Percentiles rank a stretch among this genome's conserved stretches.
These are phyloP conservation scores for Torymus aiolomorphi DNA, from an alignment of 2,888 invertebrate genomes.

Conservation along the genomic window DNA sequence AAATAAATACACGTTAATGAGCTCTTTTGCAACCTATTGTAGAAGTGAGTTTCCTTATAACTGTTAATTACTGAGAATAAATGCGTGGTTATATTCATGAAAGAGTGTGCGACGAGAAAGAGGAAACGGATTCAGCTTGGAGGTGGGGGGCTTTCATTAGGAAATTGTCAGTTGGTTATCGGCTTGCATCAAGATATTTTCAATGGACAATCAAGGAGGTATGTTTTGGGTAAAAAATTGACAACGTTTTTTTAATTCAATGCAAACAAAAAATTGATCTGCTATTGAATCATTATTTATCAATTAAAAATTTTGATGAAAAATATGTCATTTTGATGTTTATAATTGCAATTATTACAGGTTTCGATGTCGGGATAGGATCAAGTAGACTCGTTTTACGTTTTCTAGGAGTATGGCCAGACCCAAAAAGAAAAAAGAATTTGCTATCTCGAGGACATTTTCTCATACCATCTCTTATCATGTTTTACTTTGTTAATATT, in stretches of 20 bases:
- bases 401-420: constrained; percentile 63
- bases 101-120: neutral
- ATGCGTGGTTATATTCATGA: constrained; percentile 14
- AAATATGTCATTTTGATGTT: neutral
- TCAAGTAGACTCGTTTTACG: constrained; percentile 60
- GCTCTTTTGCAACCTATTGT: neutral
- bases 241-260: no score
- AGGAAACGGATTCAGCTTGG: neutral
- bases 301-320: neutral
- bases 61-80: constrained; percentile 22
- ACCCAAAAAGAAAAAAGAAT: constrained; percentile 41
- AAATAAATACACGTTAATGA: constrained; percentile 12
- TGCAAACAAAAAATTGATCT: no score
- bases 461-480: constrained; percentile 35
- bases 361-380: constrained; percentile 58
- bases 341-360: constrained; percentile 41
- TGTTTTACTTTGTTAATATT: constrained; percentile 48
- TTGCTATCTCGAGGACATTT: neutral
- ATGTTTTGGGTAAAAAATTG: no score
- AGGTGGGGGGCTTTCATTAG: constrained; percentile 17
- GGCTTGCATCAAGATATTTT: constrained; percentile 4
- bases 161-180: neutral
- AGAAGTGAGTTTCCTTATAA: constrained; percentile 1
- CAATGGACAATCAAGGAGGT: constrained; percentile 41
- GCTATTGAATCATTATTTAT: neutral